phyloP scores from a whole-genome alignment of 2,797 vertebrate genomes.

The Karalla daura region DNA sequence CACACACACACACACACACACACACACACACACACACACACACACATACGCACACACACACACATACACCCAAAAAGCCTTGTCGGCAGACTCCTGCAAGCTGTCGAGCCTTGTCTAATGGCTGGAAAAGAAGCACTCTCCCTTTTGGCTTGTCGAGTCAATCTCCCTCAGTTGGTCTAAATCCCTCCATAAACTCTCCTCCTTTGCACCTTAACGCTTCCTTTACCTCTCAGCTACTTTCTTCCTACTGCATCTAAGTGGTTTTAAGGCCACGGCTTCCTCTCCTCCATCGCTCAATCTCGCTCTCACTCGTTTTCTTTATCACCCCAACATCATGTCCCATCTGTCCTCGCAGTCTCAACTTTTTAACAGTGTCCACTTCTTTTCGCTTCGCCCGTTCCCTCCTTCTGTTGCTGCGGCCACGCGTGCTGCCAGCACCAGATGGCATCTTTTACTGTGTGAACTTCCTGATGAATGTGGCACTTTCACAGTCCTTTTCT shows the following conservation, averaged over 20 bases:
- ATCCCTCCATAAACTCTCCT: constrained; percentile 39
- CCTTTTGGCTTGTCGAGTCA: constrained; percentile 33
- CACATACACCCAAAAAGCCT: constrained; percentile 10
- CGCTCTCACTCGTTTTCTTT: not conserved
- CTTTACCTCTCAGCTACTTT: constrained; percentile 40
- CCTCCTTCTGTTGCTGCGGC: constrained; percentile 31
- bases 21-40: not conserved
- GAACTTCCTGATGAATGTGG: constrained; percentile 73
- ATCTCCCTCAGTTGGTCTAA: constrained; percentile 37
- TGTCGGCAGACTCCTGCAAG: constrained; percentile 22
- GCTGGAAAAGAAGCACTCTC: constrained; percentile 41
- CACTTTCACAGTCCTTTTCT: constrained; percentile 66
- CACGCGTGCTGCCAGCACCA: constrained; percentile 47
- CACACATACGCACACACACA: not conserved
- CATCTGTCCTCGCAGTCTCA: constrained; percentile 19
- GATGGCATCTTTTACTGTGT: constrained; percentile 63
- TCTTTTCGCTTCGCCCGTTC: constrained; percentile 46
- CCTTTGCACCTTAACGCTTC: constrained; percentile 20
- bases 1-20: not conserved
- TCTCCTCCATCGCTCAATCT: not conserved
- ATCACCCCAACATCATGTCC: not conserved
- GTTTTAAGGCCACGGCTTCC: constrained; percentile 12
- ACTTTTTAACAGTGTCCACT: constrained; percentile 37
- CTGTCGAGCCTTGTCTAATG: constrained; percentile 52
- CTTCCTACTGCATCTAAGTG: constrained; percentile 17